These are phyloP conservation scores for Craniophora ligustri DNA, from an alignment of 2,888 invertebrate genomes.

Conservation along the genomic window DNA sequence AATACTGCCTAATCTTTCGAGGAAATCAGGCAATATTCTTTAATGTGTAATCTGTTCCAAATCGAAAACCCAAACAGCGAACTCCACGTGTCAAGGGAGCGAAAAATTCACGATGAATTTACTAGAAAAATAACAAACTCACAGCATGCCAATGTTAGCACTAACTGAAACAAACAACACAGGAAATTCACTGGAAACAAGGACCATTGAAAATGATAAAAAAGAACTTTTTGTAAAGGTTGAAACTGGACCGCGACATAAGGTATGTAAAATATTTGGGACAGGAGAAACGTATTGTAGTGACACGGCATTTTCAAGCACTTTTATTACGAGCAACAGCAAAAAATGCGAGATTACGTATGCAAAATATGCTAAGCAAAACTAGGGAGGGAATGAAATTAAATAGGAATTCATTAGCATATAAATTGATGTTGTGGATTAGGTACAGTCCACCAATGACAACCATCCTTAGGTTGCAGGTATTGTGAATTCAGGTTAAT, in stretches of 20 bases:
- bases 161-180: slow-evolving; percentile 64
- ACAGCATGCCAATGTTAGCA: slow-evolving; percentile 40
- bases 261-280: slow-evolving; percentile 38
- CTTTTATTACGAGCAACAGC: slow-evolving; percentile 15
- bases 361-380: slow-evolving; percentile 13
- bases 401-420: slow-evolving; percentile 23
- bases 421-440: too few species aligned
- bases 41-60: not conserved
- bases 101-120: slow-evolving; percentile 29
- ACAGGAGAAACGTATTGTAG: slow-evolving; percentile 23
- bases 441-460: too few species aligned
- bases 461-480: too few species aligned
- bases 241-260: slow-evolving; percentile 30
- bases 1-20: too few species aligned
- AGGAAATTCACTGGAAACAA: slow-evolving; percentile 60
- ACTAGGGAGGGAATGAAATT: slow-evolving; percentile 6
- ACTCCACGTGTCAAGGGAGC: slow-evolving; percentile 31
- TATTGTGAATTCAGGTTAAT: too few species aligned
- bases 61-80: slow-evolving; percentile 20
- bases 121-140: slow-evolving; percentile 18
- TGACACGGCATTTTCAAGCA: slow-evolving; percentile 18
- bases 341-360: slow-evolving; percentile 10
- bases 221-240: slow-evolving; percentile 39
- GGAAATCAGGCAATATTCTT: too few species aligned
- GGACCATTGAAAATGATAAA: slow-evolving; percentile 52